phyloP scores from a whole-genome alignment of 2,797 vertebrate genomes.

The Sebastes wilsoni region DNA sequence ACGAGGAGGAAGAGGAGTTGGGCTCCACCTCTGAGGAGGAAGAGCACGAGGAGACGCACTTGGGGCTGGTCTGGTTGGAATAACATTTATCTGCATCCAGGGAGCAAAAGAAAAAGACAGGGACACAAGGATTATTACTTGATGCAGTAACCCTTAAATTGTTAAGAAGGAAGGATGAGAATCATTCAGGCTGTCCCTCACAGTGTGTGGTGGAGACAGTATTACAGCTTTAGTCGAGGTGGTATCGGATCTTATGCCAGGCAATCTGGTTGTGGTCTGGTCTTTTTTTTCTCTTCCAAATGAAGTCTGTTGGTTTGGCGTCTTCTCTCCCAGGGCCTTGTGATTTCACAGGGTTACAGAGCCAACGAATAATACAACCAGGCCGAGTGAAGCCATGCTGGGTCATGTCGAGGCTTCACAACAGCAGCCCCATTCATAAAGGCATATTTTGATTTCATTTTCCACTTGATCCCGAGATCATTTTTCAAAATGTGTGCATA shows the following conservation, averaged over 20 bases:
- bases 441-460: constrained; percentile 13
- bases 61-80: constrained; percentile 83
- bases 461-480: neutral
- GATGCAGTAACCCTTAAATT: neutral
- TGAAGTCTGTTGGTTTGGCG: neutral
- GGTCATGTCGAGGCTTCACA: neutral
- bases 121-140: neutral
- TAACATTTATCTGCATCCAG: constrained; percentile 84
- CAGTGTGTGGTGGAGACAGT: neutral
- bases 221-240: neutral
- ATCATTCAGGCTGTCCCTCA: neutral
- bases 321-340: neutral
- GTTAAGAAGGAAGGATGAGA: neutral
- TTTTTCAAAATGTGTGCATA: constrained; percentile 1
- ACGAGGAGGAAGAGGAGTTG: constrained; percentile 79
- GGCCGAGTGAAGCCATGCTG: neutral
- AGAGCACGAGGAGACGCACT: constrained; percentile 77
- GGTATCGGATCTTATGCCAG: neutral
- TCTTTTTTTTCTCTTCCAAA: neutral
- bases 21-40: constrained; percentile 86
- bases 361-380: neutral
- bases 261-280: neutral
- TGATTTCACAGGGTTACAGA: neutral
- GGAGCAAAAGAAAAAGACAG: neutral
- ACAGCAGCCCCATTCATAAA: neutral